Evolutionary conservation across 1,140 invertebrate species (phyloP).

Genomic region (Drosophila rhopaloa): DNA sequence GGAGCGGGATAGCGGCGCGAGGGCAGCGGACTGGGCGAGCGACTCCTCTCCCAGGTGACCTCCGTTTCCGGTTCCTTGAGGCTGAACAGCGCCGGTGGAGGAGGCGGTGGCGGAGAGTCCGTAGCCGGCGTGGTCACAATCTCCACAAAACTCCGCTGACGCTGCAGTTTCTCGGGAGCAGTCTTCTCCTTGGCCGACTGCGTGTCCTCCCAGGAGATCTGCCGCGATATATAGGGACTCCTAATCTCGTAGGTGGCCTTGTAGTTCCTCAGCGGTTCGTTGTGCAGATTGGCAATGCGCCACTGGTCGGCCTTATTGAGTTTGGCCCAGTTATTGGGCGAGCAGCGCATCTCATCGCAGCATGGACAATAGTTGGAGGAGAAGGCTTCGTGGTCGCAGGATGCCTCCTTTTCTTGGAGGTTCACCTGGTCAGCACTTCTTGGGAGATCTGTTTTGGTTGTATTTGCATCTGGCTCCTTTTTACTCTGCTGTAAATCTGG

Average conservation of each 20-base stretch:
- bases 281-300: slow-evolving; percentile 67
- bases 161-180: slow-evolving; percentile 16
- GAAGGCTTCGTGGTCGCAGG: slow-evolving; percentile 19
- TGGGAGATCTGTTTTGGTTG: background rate
- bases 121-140: slow-evolving; percentile 52
- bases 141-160: slow-evolving; percentile 64
- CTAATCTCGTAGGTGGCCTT: slow-evolving; percentile 78
- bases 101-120: slow-evolving; percentile 27
- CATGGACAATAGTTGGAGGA: slow-evolving; percentile 50
- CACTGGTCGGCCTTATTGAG: slow-evolving; percentile 71
- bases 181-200: slow-evolving; percentile 27
- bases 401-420: background rate
- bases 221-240: slow-evolving; percentile 72
- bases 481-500: background rate
- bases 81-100: background rate
- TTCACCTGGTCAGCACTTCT: background rate
- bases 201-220: slow-evolving; percentile 76
- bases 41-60: slow-evolving; percentile 43
- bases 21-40: slow-evolving; percentile 63
- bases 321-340: slow-evolving; percentile 67
- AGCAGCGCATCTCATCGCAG: slow-evolving; percentile 59
- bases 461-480: background rate
- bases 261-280: slow-evolving; percentile 70
- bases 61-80: slow-evolving; percentile 27
- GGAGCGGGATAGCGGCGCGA: slow-evolving; percentile 72